Base-by-base conservation (phyloP, 2,888 invertebrate genomes). In the Drosophila nr. medialis region DNA sequence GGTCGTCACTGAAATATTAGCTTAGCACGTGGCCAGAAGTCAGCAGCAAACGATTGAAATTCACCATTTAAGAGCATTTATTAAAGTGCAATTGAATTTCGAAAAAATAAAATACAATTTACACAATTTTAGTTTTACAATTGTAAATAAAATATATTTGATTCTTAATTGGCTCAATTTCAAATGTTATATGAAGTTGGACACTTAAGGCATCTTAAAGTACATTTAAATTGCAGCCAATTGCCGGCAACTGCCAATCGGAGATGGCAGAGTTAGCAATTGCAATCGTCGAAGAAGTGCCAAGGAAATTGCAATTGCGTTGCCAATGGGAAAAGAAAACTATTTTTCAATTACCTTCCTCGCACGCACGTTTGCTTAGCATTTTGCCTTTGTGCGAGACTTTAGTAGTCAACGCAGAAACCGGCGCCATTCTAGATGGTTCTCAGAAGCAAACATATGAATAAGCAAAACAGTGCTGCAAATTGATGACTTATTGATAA, bases 341-440 rank as follows among this genome's bases (percentile, higher is more conserved):
- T 89, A 87, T 89, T 87, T 87, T 87, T 87, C 87, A 89, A 87
- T 87, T 87, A 87, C 87, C 83, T 83, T 83, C 81, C 76, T 80
- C 77, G 78, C 89, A 87, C 89, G 87, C 87, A 87, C 87, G 87
- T 85, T 85, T 86, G 83, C 86, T 77, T 86, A 86, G 77, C 80
- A 86, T 83, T 85, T 79, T 60, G 64, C 77, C 75, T 82, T 87
- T 87, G 85, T 84, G 69, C 56, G 27, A 45, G 32, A 48, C 48
- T 51, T 71, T 49, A 61, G 21, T 45, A 58, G 58, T 54, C 55
- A 53, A 18, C 34, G 27, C 34, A 48, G 62, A 24, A 48, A 29
- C 21, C 38, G 21, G 27, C 53, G 29, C 42, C 18, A 40, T 65
- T 53, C 59, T 29, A 73, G 65, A 61, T 64, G 38, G 49, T 71